A percentile compares a stretch with the other conserved stretches of the same genome.
These are phyloP conservation scores for Cairina moschata DNA, from an alignment of 2,113 vertebrate species.

Conservation along the genomic window DNA sequence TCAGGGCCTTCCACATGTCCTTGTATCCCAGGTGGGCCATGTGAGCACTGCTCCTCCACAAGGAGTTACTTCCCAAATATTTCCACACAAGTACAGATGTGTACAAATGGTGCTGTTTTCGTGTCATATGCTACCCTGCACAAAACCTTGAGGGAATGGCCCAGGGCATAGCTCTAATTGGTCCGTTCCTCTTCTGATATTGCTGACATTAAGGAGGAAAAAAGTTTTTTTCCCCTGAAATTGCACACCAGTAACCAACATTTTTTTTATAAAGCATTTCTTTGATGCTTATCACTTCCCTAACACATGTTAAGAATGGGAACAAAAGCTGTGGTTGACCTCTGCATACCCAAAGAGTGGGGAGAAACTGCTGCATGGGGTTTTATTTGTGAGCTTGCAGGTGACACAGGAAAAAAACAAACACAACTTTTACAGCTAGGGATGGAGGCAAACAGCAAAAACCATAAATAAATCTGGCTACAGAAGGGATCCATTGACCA, in stretches of 20 bases:
- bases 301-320: not conserved
- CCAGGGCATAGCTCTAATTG: not conserved
- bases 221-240: not conserved
- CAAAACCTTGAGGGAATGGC: not conserved
- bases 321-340: not conserved
- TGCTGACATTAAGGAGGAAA: not conserved
- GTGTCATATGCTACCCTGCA: not conserved
- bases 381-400: not conserved
- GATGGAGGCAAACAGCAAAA: not conserved
- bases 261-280: not conserved
- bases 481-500: not conserved
- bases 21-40: not conserved
- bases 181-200: not conserved
- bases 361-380: not conserved
- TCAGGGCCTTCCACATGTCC: not conserved
- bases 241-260: not conserved
- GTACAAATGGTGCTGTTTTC: not conserved
- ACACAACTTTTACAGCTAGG: not conserved
- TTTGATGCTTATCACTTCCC: not conserved
- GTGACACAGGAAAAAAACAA: not conserved
- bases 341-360: rapidly evolving
- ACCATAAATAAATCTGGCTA: not conserved
- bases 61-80: constrained; percentile 5
- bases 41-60: not conserved
- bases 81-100: constrained; percentile 15